Percentiles rank a stretch among this genome's conserved stretches.
Conservation (phyloP, 1,140 invertebrate species). For the Drosophila chauvacae region DNA sequence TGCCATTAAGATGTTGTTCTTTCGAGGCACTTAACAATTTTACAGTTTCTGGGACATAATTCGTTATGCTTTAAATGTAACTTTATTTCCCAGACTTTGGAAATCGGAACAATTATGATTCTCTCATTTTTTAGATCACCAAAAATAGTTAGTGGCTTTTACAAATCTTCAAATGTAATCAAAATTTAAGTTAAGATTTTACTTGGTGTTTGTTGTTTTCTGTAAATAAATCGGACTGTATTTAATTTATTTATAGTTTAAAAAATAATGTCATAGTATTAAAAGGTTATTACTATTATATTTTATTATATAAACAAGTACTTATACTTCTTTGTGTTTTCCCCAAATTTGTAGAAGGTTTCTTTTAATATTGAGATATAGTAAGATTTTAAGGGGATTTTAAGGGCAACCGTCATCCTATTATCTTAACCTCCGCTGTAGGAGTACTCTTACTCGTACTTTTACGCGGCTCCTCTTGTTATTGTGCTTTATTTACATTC, state of each 20-base stretch:
- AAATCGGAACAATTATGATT: background rate
- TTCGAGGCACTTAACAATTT: conserved; percentile 10
- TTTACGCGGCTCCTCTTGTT: conserved; percentile 60
- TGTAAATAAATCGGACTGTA: too few species aligned
- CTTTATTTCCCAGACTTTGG: background rate
- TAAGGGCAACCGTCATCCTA: background rate
- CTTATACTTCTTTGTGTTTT: too few species aligned
- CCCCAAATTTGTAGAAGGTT: too few species aligned
- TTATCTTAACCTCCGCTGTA: background rate
- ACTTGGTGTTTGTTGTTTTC: too few species aligned
- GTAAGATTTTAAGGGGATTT: too few species aligned
- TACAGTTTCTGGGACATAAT: background rate
- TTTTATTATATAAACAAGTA: too few species aligned
- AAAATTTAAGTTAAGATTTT: too few species aligned
- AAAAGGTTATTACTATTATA: too few species aligned
- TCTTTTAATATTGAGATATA: too few species aligned
- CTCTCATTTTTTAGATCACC: background rate
- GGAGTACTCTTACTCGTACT: conserved; percentile 34
- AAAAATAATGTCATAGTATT: too few species aligned
- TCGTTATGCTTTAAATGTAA: background rate
- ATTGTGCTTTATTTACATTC: conserved; percentile 77
- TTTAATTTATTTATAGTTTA: too few species aligned
- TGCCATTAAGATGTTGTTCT: conserved; percentile 1
- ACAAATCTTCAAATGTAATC: too few species aligned
- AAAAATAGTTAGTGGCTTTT: background rate